A percentile compares a stretch with the other conserved stretches of the same genome.
Evolutionary conservation across 1,140 invertebrate species (phyloP).

Genomic region (Pseudomyrmex cubaensis): DNA sequence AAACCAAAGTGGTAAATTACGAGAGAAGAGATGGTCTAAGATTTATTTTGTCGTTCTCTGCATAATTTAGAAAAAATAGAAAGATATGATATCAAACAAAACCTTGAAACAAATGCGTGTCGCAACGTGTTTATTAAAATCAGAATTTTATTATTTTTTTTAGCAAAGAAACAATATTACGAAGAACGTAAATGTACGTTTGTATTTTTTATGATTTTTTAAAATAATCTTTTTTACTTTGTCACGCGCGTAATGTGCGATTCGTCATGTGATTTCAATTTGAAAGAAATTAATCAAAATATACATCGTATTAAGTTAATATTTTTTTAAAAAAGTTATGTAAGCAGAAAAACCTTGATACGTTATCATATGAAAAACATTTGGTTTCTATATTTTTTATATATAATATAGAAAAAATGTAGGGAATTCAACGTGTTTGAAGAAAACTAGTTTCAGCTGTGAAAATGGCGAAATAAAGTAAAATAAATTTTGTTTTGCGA

Average conservation of each 20-base stretch:
- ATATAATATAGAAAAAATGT: background rate
- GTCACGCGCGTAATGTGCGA: background rate
- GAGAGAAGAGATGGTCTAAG: conserved; percentile 37
- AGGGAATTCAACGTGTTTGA: background rate
- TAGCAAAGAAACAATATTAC: background rate
- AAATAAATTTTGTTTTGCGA: conserved; percentile 10
- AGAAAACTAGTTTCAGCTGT: background rate
- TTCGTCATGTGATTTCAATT: conserved; percentile 5
- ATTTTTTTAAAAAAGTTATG: background rate
- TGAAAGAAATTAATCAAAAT: conserved; percentile 16
- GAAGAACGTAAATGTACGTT: background rate
- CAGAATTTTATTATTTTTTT: background rate
- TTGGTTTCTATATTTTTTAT: too few species aligned
- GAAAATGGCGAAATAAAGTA: background rate
- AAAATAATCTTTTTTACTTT: background rate
- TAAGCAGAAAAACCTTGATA: conserved; percentile 7
- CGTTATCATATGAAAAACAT: conserved; percentile 6
- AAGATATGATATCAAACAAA: background rate
- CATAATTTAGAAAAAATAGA: conserved; percentile 2
- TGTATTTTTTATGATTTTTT: too few species aligned
- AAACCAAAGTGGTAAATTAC: conserved; percentile 60
- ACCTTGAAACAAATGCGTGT: conserved; percentile 3
- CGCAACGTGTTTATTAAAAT: background rate
- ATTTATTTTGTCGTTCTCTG: conserved; percentile 60
- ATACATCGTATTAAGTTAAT: background rate